A percentile compares a stretch with the other conserved stretches of the same genome.
Conservation (phyloP, 2,113 vertebrate species). For the Alligator mississippiensis region DNA sequence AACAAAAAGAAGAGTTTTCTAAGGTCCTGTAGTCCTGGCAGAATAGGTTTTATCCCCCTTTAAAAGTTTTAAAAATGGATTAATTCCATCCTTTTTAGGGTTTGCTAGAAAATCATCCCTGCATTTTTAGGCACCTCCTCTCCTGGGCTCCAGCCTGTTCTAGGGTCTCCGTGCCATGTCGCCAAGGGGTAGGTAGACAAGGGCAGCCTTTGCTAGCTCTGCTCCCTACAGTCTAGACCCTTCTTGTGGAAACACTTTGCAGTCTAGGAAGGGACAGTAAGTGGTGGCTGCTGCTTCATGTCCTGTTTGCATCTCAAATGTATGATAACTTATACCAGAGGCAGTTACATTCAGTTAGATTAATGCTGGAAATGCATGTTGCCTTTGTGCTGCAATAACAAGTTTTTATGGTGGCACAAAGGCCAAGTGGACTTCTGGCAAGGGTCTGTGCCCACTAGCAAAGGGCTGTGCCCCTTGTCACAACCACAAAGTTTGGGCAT, state of each 20-base stretch:
- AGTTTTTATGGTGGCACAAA: too few species aligned
- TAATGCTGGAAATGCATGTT: too few species aligned
- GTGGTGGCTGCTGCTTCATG: neutral
- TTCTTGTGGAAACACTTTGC: neutral
- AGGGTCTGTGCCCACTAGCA: too few species aligned
- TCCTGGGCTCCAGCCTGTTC: neutral
- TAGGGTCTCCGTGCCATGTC: neutral
- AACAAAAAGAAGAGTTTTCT: neutral
- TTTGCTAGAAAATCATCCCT: neutral
- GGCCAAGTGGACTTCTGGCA: too few species aligned
- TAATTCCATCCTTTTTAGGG: neutral
- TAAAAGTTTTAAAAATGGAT: neutral
- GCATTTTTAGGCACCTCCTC: neutral
- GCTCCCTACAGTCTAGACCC: neutral
- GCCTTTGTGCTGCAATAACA: too few species aligned
- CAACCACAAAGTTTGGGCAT: too few species aligned
- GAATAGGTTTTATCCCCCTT: neutral
- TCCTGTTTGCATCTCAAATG: too few species aligned
- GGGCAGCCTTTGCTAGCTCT: neutral
- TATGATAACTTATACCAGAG: too few species aligned
- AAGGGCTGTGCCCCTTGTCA: too few species aligned
- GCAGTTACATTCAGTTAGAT: too few species aligned
- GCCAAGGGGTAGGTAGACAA: neutral
- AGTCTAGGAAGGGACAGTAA: too few species aligned
- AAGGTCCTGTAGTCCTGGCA: neutral